Evolutionary conservation across 1,140 invertebrate genomes (phyloP), one percentile per base, ranked within the genome.

Genomic region (Bombus sibiricus): DNA sequence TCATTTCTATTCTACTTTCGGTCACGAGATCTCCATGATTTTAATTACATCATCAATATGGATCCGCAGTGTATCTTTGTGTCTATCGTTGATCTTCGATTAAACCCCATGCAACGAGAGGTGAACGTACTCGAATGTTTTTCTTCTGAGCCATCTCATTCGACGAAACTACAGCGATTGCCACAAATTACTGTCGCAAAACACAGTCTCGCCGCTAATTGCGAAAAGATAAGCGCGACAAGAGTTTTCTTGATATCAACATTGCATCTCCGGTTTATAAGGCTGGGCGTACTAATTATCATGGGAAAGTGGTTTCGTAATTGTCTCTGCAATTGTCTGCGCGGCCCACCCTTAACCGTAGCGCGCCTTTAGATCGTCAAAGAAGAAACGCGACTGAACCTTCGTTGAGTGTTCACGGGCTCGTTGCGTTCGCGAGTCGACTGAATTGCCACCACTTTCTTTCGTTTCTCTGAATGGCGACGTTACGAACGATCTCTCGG

Each of bases 381-480:
- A 76, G 74, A 76, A 76, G 34, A 62, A 76, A 76, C 10, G 53
- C 34, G 57, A 12, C 74, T 15, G 74, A 76, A 76, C 25, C n/a
- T 15, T 25, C 18, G 32, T 59, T 0, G 34, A 53, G 47, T 53
- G 47, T 53, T 53, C 47, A 53, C 47, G 39, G 28, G 25, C 15
- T 77, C 37, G 75, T 62, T n/a, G 34, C 57, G 25, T 76, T 62
- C 37, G 15, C 75, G 15, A 77, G 75, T 62, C 75, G n/a, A 62
- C 57, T 32, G 57, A 77, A 77, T 77, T 32, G 57, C 75, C 1
- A 62, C 75, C 37, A 62, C 75, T 77, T 77, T 62, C 75, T 37
- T 41, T 37, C 57, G 53, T 77, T 77, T 62, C 37, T 34, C 37
- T 59, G 74, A 59, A 76, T 57, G n/a, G 32, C n/a, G 6, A 25